phyloP scores from a whole-genome alignment of 2,113 vertebrate species.

The Rhombomys opimus region DNA sequence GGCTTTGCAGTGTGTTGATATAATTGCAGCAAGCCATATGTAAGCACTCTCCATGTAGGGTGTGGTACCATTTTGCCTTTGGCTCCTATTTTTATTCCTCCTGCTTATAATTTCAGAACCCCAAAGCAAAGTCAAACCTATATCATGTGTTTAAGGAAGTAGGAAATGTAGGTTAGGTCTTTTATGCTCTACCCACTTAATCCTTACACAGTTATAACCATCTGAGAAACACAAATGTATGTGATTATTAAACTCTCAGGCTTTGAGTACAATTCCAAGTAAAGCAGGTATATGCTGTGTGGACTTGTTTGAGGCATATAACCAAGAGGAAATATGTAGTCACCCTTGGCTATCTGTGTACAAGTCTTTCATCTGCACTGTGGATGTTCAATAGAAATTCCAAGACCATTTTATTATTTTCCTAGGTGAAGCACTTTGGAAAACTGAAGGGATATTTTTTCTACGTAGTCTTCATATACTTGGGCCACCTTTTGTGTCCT shows the following conservation, averaged over 20 bases:
- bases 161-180: not conserved
- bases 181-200: not conserved
- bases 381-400: not conserved
- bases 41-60: not conserved
- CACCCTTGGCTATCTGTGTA: not conserved
- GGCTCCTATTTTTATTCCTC: not conserved
- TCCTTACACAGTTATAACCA: not conserved
- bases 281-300: rapidly evolving
- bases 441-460: not conserved
- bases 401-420: not conserved
- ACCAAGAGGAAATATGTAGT: not conserved
- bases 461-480: too few relatives aligned
- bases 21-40: not conserved
- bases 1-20: rapidly evolving
- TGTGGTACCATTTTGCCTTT: not conserved
- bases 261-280: not conserved
- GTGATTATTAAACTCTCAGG: not conserved
- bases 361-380: rapidly evolving
- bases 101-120: constrained; percentile 4
- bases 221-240: not conserved
- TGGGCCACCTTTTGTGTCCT: not conserved
- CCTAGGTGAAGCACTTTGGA: not conserved
- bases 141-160: not conserved
- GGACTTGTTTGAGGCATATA: not conserved
- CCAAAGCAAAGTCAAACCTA: not conserved